A percentile compares a stretch with the other conserved stretches of the same genome.
Evolutionary conservation across 2,113 vertebrate species (phyloP).

Genomic region (Thamnaconus septentrionalis): DNA sequence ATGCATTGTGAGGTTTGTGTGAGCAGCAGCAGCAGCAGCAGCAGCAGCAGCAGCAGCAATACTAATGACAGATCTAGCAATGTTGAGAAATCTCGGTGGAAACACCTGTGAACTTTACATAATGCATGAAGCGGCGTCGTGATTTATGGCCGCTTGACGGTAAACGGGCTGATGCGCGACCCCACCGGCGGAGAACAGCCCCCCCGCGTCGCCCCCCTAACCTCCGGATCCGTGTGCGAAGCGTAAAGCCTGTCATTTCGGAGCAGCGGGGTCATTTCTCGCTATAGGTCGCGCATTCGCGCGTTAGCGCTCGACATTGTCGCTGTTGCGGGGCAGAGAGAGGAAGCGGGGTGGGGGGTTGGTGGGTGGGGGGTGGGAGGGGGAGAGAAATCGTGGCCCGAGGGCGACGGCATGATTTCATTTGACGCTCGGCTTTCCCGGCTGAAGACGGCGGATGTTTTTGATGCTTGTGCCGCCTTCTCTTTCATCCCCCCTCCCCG

Average conservation of each 20-base stretch:
- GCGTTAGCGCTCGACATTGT: constrained; percentile 49
- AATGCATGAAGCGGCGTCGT: constrained; percentile 47
- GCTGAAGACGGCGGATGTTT: constrained; percentile 25
- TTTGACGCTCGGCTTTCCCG: constrained; percentile 41
- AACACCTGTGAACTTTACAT: constrained; percentile 44
- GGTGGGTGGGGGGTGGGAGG: constrained; percentile 33
- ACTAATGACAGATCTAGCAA: too few species aligned
- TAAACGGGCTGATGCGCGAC: not conserved
- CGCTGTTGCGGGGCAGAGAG: constrained; percentile 43
- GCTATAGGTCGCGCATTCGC: constrained; percentile 46
- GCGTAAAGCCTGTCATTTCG: constrained; percentile 36
- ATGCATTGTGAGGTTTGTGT: too few species aligned
- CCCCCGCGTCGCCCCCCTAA: constrained; percentile 32
- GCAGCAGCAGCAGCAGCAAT: too few species aligned
- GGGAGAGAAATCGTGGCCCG: not conserved
- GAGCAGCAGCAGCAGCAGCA: too few species aligned
- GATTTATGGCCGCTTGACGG: constrained; percentile 42
- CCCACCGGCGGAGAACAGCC: constrained; percentile 9
- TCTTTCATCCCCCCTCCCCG: not conserved
- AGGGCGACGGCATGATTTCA: constrained; percentile 30
- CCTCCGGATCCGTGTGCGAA: constrained; percentile 45
- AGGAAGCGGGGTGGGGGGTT: not conserved
- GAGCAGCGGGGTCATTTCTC: constrained; percentile 16
- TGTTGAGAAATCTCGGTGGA: constrained; percentile 14
- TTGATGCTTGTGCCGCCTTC: constrained; percentile 12